Evolutionary conservation across 2,113 vertebrate species (phyloP).

Genomic region (Cyprinodon variegatus): DNA sequence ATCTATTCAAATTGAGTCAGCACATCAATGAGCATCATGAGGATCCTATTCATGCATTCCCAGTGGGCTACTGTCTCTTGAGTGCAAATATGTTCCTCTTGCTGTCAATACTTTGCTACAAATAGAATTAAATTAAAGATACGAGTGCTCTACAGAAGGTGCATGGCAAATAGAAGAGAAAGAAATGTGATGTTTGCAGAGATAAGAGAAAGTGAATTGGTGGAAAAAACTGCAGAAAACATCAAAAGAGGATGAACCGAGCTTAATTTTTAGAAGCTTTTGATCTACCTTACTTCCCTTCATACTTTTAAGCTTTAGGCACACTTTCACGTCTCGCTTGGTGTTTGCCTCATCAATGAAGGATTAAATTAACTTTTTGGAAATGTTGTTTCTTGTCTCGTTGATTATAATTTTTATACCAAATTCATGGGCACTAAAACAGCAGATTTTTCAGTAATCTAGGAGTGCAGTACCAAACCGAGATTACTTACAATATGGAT

Average conservation of each 20-base stretch:
- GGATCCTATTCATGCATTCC: conserved; percentile 60
- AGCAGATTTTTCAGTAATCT: not conserved
- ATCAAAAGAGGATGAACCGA: not conserved
- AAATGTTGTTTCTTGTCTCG: not conserved
- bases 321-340: not conserved
- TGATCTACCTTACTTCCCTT: conserved; percentile 17
- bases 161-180: conserved; percentile 8
- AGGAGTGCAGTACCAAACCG: not conserved
- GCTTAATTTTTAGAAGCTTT: not conserved
- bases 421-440: not conserved
- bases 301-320: not conserved
- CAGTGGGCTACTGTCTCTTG: conserved; percentile 52
- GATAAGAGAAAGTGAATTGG: conserved; percentile 25
- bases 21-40: conserved; percentile 54
- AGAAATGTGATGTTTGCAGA: conserved; percentile 23
- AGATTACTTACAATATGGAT: not conserved
- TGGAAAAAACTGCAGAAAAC: conserved; percentile 12
- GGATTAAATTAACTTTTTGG: not conserved
- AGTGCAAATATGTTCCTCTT: conserved; percentile 55
- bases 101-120: conserved; percentile 50
- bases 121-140: conserved; percentile 41
- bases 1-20: conserved; percentile 63
- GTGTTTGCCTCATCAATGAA: not conserved
- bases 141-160: conserved; percentile 13
- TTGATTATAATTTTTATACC: not conserved